These are phyloP conservation scores for Bagarius yarrelli DNA, from an alignment of 2,113 vertebrate genomes.

Conservation along the genomic window DNA sequence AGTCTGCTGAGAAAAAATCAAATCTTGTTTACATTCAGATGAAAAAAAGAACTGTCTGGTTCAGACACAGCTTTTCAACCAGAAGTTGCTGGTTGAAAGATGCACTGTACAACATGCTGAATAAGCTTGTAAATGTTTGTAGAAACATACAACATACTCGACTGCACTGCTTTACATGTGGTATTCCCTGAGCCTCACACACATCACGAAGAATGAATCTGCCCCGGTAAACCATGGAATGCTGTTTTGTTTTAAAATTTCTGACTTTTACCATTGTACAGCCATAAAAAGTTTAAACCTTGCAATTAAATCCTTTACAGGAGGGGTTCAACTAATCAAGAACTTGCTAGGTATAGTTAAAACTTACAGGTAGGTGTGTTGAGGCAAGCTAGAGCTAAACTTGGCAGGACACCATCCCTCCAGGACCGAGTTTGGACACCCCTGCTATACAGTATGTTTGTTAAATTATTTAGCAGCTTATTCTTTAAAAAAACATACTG, in stretches of 20 bases:
- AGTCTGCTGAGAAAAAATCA: slow-evolving; percentile 38
- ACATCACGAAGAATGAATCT: background rate
- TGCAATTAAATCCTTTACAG: background rate
- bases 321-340: background rate
- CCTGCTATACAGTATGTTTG: background rate
- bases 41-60: background rate
- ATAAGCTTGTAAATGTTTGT: slow-evolving; percentile 45
- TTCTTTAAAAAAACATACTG: background rate
- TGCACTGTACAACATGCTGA: slow-evolving; percentile 26
- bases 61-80: slow-evolving; percentile 19
- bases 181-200: slow-evolving; percentile 18
- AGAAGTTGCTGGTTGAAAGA: slow-evolving; percentile 30
- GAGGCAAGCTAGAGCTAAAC: no score
- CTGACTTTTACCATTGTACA: background rate
- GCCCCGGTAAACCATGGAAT: background rate
- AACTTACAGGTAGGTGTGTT: no score
- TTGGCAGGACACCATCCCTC: no score
- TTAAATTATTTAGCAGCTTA: background rate
- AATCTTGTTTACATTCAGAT: slow-evolving; percentile 31
- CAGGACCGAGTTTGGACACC: no score
- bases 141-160: slow-evolving; percentile 22
- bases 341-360: no score
- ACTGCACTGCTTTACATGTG: slow-evolving; percentile 12
- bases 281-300: background rate
- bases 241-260: slow-evolving; percentile 9